Percentiles rank a stretch among this genome's conserved stretches.
These are phyloP conservation scores for Morelia viridis DNA, from an alignment of 2,797 vertebrate genomes.

Conservation along the genomic window DNA sequence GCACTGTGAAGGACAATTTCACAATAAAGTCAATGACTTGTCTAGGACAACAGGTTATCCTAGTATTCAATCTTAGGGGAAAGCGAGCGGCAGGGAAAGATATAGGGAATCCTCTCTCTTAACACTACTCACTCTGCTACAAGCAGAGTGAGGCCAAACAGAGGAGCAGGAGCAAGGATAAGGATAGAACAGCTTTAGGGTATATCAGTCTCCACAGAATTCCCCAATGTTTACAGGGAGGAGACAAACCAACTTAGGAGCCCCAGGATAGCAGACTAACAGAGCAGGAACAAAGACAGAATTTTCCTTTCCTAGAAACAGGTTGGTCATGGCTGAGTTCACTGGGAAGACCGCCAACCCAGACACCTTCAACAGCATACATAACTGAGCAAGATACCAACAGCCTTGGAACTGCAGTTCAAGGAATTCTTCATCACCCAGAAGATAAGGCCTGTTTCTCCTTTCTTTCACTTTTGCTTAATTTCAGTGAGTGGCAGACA, in stretches of 20 bases:
- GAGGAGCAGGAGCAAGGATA: no score
- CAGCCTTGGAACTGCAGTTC: background rate
- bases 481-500: background rate
- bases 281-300: no score
- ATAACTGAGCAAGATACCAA: background rate
- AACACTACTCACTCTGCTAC: no score
- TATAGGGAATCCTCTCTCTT: no score
- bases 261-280: no score
- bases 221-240: no score
- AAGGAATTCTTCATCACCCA: background rate
- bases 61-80: background rate
- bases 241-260: no score
- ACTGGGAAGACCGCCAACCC: background rate
- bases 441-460: background rate
- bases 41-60: background rate
- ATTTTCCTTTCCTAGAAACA: no score
- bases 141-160: no score
- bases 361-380: background rate
- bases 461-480: background rate
- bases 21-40: background rate
- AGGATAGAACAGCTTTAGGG: no score
- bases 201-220: no score
- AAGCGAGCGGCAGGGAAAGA: background rate
- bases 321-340: background rate
- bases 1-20: background rate